phyloP scores from a whole-genome alignment of 2,113 vertebrate species.

The Gasterosteus nipponicus region DNA sequence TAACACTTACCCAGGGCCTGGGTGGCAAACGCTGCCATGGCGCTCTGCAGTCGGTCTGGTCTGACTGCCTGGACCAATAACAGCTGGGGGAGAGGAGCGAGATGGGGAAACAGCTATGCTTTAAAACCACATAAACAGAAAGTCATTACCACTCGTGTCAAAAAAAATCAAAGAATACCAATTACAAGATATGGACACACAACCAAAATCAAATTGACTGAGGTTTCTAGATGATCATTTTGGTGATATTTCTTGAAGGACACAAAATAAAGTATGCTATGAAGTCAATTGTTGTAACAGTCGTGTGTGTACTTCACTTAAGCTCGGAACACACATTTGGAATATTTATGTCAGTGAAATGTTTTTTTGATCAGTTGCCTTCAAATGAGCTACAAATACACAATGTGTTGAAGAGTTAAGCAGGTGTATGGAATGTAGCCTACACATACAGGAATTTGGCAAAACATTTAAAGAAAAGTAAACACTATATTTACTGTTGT shows the following conservation, averaged over 20 bases:
- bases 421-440: not conserved
- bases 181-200: not conserved
- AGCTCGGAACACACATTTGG: not conserved
- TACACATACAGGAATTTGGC: not conserved
- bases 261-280: not conserved
- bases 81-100: slow-evolving; percentile 75
- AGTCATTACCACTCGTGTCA: not conserved
- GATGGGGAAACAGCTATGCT: not conserved
- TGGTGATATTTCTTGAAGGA: not conserved
- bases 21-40: slow-evolving; percentile 90
- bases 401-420: not conserved
- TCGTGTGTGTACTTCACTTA: slow-evolving; percentile 1
- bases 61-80: slow-evolving; percentile 92
- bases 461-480: not conserved
- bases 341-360: slow-evolving; percentile 2
- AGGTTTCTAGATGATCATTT: not conserved
- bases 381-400: not conserved
- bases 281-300: not conserved
- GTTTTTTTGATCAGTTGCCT: not conserved
- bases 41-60: slow-evolving; percentile 92
- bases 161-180: not conserved
- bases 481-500: too few species aligned
- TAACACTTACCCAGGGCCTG: slow-evolving; percentile 88
- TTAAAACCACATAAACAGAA: not conserved
- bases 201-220: not conserved